A percentile compares a stretch with the other conserved stretches of the same genome.
These are phyloP conservation scores for Temnothorax unifasciatus DNA, from an alignment of 2,888 invertebrate genomes.

Conservation along the genomic window DNA sequence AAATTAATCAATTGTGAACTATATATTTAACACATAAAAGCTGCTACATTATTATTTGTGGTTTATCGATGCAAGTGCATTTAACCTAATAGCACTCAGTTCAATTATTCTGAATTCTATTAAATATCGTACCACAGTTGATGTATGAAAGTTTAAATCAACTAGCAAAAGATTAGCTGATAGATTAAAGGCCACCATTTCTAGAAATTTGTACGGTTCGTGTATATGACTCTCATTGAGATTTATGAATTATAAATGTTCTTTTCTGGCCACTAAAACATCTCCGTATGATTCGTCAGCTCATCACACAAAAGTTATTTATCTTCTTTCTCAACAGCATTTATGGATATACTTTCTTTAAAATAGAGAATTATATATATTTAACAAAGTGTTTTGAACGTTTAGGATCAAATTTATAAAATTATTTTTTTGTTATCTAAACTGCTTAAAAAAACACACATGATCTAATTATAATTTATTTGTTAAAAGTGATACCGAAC, in stretches of 20 bases:
- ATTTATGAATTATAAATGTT: conserved; percentile 45
- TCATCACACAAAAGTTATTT: conserved; percentile 9
- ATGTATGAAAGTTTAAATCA: conserved; percentile 12
- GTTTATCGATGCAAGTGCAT: background rate
- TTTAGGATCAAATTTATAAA: background rate
- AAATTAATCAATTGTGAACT: background rate
- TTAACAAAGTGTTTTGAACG: background rate
- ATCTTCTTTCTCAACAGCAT: background rate
- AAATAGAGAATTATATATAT: background rate
- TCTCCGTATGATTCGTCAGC: conserved; percentile 1
- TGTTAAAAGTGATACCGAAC: too few relatives aligned
- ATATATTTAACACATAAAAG: background rate
- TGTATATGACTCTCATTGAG: background rate
- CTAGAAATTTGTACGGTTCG: background rate
- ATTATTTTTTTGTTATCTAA: background rate
- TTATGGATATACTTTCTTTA: background rate
- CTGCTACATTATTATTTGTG: background rate
- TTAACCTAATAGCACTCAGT: background rate
- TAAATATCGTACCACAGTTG: background rate
- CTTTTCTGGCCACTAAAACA: background rate
- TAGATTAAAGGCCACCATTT: background rate
- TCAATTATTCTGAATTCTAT: background rate
- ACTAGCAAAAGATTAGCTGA: background rate
- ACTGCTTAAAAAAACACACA: background rate
- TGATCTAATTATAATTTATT: background rate